Evolutionary conservation across 2,113 vertebrate genomes (phyloP).

Genomic region (Nycticorax nycticorax): DNA sequence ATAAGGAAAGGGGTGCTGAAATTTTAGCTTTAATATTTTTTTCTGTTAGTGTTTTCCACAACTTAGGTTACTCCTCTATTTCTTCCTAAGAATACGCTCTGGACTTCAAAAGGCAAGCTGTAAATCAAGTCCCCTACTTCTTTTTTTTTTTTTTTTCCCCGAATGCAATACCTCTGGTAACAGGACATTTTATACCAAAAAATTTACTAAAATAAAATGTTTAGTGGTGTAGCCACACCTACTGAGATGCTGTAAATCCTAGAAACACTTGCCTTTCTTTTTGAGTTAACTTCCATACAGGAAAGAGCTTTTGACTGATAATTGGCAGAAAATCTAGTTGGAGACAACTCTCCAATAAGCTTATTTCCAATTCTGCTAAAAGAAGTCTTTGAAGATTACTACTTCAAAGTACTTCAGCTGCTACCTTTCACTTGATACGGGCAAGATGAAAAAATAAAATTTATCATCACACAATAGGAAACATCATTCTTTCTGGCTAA

Average conservation of each 20-base stretch:
- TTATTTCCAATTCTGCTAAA: conserved; percentile 13
- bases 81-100: background rate
- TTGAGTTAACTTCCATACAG: background rate
- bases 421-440: conserved; percentile 29
- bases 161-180: background rate
- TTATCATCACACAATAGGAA: conserved; percentile 56
- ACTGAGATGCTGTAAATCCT: background rate
- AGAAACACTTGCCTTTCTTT: conserved; percentile 5
- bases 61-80: background rate
- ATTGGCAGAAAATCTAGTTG: conserved; percentile 26
- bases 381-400: conserved; percentile 31
- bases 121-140: background rate
- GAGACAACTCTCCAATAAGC: conserved; percentile 7
- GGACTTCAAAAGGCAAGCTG: background rate
- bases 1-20: background rate
- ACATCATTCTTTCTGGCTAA: conserved; percentile 47
- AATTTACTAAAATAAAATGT: background rate
- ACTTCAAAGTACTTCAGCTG: conserved; percentile 38
- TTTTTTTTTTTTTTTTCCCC: background rate
- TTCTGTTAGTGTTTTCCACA: background rate
- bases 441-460: conserved; percentile 62
- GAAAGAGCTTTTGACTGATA: conserved; percentile 24
- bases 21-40: background rate
- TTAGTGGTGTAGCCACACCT: background rate
- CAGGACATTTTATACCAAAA: background rate